phyloP scores from a whole-genome alignment of 1,140 invertebrate species.

The Calliphora vicina region DNA sequence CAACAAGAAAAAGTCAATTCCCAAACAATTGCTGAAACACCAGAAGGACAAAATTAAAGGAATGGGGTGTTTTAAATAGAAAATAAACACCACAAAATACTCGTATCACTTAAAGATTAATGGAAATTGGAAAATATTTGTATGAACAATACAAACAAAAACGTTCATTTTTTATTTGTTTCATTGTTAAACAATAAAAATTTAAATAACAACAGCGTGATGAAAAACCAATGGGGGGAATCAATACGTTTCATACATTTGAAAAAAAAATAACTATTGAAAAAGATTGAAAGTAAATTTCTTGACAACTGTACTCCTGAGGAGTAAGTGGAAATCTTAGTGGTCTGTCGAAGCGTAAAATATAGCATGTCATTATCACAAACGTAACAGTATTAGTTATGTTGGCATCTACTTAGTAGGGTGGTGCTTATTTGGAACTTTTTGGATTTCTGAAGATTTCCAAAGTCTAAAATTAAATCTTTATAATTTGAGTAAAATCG shows the following conservation, averaged over 20 bases:
- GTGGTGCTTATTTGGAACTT: too few relatives aligned
- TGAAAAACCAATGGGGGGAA: neutral
- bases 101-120: conserved; percentile 10
- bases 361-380: conserved; percentile 27
- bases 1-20: neutral
- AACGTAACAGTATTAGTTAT: neutral
- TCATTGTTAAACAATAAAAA: neutral
- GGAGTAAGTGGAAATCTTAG: neutral
- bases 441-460: too few relatives aligned
- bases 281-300: conserved; percentile 7
- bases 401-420: too few relatives aligned
- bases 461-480: too few relatives aligned
- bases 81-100: neutral
- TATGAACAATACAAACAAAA: neutral
- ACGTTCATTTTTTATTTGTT: neutral
- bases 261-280: neutral
- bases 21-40: neutral
- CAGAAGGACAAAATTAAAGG: too few relatives aligned
- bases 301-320: neutral
- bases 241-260: neutral
- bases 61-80: neutral
- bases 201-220: conserved; percentile 23
- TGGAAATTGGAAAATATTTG: neutral
- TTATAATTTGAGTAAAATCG: too few relatives aligned
- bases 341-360: conserved; percentile 26